A percentile compares a stretch with the other conserved stretches of the same genome.
Evolutionary conservation across 1,140 invertebrate genomes (phyloP).

Genomic region (Branchinecta lindahli): DNA sequence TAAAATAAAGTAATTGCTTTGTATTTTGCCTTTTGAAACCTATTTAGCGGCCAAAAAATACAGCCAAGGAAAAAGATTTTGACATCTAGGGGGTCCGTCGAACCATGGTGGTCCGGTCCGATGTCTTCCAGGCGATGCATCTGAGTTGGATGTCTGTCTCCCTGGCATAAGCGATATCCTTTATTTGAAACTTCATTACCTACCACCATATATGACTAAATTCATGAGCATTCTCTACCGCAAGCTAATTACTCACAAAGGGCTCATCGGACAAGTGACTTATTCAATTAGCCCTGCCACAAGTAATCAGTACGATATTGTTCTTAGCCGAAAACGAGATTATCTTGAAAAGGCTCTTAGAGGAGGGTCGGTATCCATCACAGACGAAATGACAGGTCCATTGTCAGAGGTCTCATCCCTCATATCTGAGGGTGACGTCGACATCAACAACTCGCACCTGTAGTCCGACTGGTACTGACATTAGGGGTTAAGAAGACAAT

Average conservation of each 20-base stretch:
- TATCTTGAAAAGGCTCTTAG: background rate
- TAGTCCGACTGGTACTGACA: background rate
- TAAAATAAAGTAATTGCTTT: too few species aligned
- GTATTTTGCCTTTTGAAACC: too few species aligned
- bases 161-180: too few species aligned
- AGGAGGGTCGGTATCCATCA: conserved; percentile 6
- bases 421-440: conserved; percentile 1
- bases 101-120: too few species aligned
- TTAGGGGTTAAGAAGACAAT: background rate
- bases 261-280: background rate
- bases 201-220: too few species aligned
- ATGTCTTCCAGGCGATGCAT: too few species aligned
- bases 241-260: conserved; percentile 1
- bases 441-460: conserved; percentile 9
- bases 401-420: conserved; percentile 8
- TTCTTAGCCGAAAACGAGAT: conserved; percentile 6
- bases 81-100: too few species aligned
- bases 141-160: too few species aligned
- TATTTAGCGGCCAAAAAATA: too few species aligned
- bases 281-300: conserved; percentile 5
- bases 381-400: background rate
- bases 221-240: background rate
- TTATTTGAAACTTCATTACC: too few species aligned
- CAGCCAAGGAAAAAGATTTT: too few species aligned
- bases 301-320: conserved; percentile 9